Evolutionary conservation across 1,140 invertebrate species (phyloP).

Genomic region (Drosophila lowei): DNA sequence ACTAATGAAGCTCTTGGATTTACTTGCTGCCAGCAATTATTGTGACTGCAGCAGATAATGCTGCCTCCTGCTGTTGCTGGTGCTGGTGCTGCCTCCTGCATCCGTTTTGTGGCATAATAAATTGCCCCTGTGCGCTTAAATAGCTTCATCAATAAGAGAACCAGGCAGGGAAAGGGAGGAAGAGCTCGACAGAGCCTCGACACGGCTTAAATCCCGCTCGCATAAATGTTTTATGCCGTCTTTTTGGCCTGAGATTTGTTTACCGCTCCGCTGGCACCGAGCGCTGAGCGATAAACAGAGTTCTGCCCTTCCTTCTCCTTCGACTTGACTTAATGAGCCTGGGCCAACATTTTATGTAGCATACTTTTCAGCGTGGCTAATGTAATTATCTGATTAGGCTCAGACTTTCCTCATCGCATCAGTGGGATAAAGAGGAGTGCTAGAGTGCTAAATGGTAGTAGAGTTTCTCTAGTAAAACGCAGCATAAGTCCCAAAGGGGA

Average conservation of each 20-base stretch:
- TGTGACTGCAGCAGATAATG: conserved; percentile 50
- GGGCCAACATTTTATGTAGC: conserved; percentile 34
- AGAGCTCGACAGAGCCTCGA: neutral
- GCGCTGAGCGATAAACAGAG: conserved; percentile 11
- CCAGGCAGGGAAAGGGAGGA: neutral
- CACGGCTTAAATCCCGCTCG: conserved; percentile 40
- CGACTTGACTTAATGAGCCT: conserved; percentile 54
- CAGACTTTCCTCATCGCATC: too few relatives aligned
- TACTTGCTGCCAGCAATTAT: conserved; percentile 74
- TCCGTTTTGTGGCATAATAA: conserved; percentile 72
- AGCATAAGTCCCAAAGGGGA: too few relatives aligned
- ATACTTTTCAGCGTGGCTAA: conserved; percentile 49
- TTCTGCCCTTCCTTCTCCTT: too few relatives aligned
- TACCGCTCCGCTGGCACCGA: conserved; percentile 1
- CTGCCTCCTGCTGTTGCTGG: neutral
- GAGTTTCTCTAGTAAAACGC: too few relatives aligned
- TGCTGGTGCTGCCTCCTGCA: conserved; percentile 32
- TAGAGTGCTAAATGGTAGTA: too few relatives aligned
- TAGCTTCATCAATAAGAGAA: conserved; percentile 60
- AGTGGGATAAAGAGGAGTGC: neutral
- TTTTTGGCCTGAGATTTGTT: conserved; percentile 41
- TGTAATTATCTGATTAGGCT: conserved; percentile 55
- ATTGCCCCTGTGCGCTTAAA: conserved; percentile 62
- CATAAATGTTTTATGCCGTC: conserved; percentile 68
- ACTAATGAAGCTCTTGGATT: conserved; percentile 74